These are phyloP conservation scores for Amphipoea lucens DNA, from an alignment of 2,888 invertebrate genomes.

Conservation along the genomic window DNA sequence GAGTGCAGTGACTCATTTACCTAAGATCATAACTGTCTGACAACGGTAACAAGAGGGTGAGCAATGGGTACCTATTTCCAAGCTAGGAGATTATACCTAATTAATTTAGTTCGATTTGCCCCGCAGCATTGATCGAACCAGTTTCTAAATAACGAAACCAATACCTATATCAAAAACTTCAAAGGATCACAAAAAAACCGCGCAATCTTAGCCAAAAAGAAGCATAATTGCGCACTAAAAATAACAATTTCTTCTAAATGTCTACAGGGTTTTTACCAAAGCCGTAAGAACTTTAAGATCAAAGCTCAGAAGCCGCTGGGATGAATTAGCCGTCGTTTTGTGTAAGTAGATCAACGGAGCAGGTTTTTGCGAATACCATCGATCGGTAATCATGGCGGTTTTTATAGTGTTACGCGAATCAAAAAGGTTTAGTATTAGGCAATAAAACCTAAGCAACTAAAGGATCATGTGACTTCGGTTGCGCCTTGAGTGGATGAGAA, in stretches of 20 bases:
- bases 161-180: not conserved
- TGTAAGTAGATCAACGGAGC: conserved; percentile 72
- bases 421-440: conserved; percentile 27
- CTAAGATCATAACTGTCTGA: not conserved
- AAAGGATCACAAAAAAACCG: conserved; percentile 25
- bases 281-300: conserved; percentile 50
- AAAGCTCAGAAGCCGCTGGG: conserved; percentile 61
- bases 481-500: not conserved
- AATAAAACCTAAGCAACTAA: conserved; percentile 22
- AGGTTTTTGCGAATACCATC: conserved; percentile 51
- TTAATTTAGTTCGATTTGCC: conserved; percentile 3
- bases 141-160: not conserved
- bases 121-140: conserved; percentile 18
- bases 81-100: not conserved
- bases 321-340: conserved; percentile 69
- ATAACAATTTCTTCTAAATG: conserved; percentile 59
- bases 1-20: not conserved
- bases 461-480: not conserved
- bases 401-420: conserved; percentile 38
- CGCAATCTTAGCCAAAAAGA: conserved; percentile 36
- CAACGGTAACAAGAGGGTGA: not conserved
- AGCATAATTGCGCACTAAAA: conserved; percentile 58
- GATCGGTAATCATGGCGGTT: conserved; percentile 53
- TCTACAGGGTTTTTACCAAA: conserved; percentile 43
- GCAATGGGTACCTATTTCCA: not conserved